These are phyloP conservation scores for Drosophila lini DNA, from an alignment of 1,140 invertebrate species.

Conservation along the genomic window DNA sequence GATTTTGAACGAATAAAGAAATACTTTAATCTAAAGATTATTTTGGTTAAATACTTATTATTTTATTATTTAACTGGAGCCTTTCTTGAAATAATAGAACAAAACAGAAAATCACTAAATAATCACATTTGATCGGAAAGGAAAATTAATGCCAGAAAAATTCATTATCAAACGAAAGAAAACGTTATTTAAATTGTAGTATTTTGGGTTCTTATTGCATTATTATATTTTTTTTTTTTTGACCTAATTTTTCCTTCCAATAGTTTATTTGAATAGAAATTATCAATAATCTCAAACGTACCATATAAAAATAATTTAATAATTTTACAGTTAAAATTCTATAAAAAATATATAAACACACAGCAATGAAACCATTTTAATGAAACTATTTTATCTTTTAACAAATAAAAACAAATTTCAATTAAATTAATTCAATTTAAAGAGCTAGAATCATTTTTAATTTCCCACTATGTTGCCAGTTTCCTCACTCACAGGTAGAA, in stretches of 20 bases:
- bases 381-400: not conserved
- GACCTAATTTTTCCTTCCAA: not conserved
- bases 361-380: not conserved
- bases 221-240: not conserved
- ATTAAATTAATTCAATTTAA: not conserved
- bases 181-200: too few species aligned
- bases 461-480: constrained; percentile 6
- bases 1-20: not conserved
- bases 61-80: not conserved
- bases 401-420: not conserved
- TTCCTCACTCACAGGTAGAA: not conserved
- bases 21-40: not conserved
- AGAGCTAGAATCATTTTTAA: not conserved
- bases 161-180: not conserved
- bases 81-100: too few species aligned
- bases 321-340: too few species aligned
- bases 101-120: not conserved
- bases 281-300: not conserved
- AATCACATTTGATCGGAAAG: not conserved
- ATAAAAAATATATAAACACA: too few species aligned
- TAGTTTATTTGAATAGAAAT: not conserved
- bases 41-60: not conserved
- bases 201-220: not conserved
- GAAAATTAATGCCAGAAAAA: not conserved
- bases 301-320: too few species aligned